Evolutionary conservation across 2,113 vertebrate species (phyloP), one percentile per base, ranked within the genome.

Genomic region (Cyanistes caeruleus): DNA sequence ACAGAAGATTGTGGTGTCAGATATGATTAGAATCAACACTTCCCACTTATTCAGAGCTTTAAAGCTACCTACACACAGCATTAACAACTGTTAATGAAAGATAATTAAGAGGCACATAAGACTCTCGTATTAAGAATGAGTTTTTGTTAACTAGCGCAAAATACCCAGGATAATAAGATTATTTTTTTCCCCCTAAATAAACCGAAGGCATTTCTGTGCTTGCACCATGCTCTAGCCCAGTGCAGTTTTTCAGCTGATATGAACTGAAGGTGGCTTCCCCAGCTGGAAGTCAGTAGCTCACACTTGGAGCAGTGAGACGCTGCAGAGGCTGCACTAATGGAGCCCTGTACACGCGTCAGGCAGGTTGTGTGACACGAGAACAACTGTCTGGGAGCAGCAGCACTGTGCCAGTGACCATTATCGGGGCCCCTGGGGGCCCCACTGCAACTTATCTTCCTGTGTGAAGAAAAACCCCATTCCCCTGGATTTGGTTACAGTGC

Each of bases 21-120:
- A 94, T 97, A 93, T 84, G 92, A 96, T 98, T 98, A 98, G 84
- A 97, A 97, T 98, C 97, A 98, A 96, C 95, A 94, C 78, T 97
- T 97, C 76, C 68, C 82, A 90, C 88, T 97, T 97, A 93, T 93
- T 94, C 77, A 77, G 88, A 86, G 78, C 88, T 93, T 97, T 97
- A 97, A 97, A 93, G 90, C 89, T 74, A 91, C 95, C 95, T 94
- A 82, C 52, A 22, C 96, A 95, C 94, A 95, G 87, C 89, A 72
- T 84, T 91, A 94, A 84, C 65, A 92, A 48, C 86, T 90, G 67
- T 46, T 93, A 90, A 96, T 93, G 87, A 93, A 95, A 91, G 77
- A 80, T 18, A 46, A 60, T 69, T 58, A 41, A 31, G 39, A 63
- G 69, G 24, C 58, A 93, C 35, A 7, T 5, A 73, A 22, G 33